A percentile compares a stretch with the other conserved stretches of the same genome.
Evolutionary conservation across 2,113 vertebrate species (phyloP).

Genomic region (Etheostoma cragini): DNA sequence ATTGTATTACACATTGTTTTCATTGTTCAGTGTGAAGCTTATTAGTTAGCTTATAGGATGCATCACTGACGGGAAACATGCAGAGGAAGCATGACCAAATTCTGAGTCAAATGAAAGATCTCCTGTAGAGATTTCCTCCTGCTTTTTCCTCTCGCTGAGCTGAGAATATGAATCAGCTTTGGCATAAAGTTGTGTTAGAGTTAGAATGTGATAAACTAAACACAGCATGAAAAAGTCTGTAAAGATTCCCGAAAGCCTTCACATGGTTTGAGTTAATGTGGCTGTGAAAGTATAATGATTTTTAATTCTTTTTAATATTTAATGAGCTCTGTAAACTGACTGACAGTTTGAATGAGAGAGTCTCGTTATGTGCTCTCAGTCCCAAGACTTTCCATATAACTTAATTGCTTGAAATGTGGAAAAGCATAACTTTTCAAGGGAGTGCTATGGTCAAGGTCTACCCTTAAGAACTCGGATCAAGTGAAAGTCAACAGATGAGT

Average conservation of each 20-base stretch:
- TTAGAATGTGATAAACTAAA: slow-evolving; percentile 43
- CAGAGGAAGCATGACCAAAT: slow-evolving; percentile 50
- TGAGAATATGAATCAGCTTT: slow-evolving; percentile 64
- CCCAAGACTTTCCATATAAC: slow-evolving; percentile 17
- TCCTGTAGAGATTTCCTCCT: slow-evolving; percentile 16
- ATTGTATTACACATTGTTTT: slow-evolving; percentile 39
- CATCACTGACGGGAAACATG: slow-evolving; percentile 49
- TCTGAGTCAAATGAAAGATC: slow-evolving; percentile 71
- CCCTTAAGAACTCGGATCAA: slow-evolving; percentile 30
- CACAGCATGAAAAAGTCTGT: slow-evolving; percentile 1
- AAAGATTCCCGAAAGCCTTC: slow-evolving; percentile 42
- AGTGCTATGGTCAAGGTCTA: slow-evolving; percentile 39
- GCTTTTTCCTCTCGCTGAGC: slow-evolving; percentile 7
- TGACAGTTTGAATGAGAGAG: neutral
- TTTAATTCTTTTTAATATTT: slow-evolving; percentile 39
- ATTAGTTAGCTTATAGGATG: slow-evolving; percentile 37
- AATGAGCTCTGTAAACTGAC: slow-evolving; percentile 18
- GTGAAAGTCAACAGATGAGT: slow-evolving; percentile 39
- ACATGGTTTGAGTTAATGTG: slow-evolving; percentile 21
- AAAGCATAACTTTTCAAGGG: slow-evolving; percentile 3
- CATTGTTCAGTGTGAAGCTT: neutral
- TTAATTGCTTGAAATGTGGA: slow-evolving; percentile 26
- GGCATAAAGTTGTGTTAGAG: neutral
- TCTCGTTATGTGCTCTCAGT: neutral
- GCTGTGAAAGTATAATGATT: slow-evolving; percentile 42